A percentile compares a stretch with the other conserved stretches of the same genome.
These are phyloP conservation scores for Parochlus steinenii DNA, from an alignment of 2,888 invertebrate species.

Conservation along the genomic window DNA sequence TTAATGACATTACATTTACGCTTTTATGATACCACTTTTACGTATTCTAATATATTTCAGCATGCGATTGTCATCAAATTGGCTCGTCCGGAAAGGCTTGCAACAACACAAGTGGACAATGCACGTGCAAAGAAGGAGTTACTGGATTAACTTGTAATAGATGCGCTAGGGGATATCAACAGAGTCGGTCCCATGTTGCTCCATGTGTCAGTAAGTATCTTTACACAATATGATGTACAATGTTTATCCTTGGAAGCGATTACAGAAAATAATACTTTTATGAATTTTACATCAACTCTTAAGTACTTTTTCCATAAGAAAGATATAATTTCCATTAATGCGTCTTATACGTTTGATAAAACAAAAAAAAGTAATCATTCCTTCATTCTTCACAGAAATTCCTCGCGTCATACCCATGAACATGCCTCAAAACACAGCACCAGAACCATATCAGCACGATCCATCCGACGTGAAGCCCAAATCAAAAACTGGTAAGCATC, in stretches of 20 bases:
- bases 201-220: constrained; percentile 86
- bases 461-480: constrained; percentile 12
- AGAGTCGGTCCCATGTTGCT: constrained; percentile 91
- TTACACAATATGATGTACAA: not conserved
- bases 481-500: constrained; percentile 5
- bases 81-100: constrained; percentile 95
- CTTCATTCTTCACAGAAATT: constrained; percentile 40
- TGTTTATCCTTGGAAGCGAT: not conserved
- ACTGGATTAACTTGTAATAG: constrained; percentile 94
- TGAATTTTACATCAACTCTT: too few species aligned
- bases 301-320: too few species aligned
- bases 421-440: constrained; percentile 30
- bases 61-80: constrained; percentile 96
- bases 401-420: constrained; percentile 45
- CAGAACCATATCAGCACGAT: constrained; percentile 25
- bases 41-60: constrained; percentile 56
- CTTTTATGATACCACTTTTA: too few species aligned
- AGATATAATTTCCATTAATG: not conserved
- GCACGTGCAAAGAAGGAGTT: constrained; percentile 98
- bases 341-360: too few species aligned
- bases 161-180: constrained; percentile 95
- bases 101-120: constrained; percentile 97
- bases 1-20: too few species aligned
- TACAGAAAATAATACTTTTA: not conserved
- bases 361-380: not conserved